Conservation (phyloP, 92 coral and sea anemone species). For the Pocillopora meandrina region DNA sequence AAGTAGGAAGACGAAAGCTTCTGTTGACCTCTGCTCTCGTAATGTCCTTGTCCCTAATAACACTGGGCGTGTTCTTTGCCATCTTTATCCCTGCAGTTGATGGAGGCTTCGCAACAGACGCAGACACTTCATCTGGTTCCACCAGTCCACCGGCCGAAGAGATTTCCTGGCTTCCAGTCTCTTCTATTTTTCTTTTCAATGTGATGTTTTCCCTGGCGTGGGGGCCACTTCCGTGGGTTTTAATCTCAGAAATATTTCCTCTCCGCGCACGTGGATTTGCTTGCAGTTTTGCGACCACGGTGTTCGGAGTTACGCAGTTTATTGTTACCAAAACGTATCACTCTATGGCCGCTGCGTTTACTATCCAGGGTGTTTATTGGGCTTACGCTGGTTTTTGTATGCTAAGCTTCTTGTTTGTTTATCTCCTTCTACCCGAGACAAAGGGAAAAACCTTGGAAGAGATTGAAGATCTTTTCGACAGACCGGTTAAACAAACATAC, state of each 20-base stretch:
- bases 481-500: no score
- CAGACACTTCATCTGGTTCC: slow-evolving; percentile 25
- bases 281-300: slow-evolving; percentile 76
- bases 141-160: slow-evolving; percentile 54
- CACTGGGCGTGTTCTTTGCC: slow-evolving; percentile 76
- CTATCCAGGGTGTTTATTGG: slow-evolving; percentile 80
- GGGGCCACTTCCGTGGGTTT: slow-evolving; percentile 98
- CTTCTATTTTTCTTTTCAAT: slow-evolving; percentile 59
- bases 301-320: slow-evolving; percentile 72
- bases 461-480: slow-evolving; percentile 64
- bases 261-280: slow-evolving; percentile 87
- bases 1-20: slow-evolving; percentile 79
- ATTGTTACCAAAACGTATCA: slow-evolving; percentile 70
- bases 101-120: neutral
- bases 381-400: slow-evolving; percentile 75
- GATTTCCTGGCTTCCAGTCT: slow-evolving; percentile 78
- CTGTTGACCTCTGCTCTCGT: slow-evolving; percentile 67
- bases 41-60: slow-evolving; percentile 67
- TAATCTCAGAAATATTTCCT: slow-evolving; percentile 91
- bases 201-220: slow-evolving; percentile 75
- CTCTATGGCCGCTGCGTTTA: slow-evolving; percentile 52
- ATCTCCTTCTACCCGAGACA: slow-evolving; percentile 83
- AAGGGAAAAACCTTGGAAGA: slow-evolving; percentile 91
- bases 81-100: slow-evolving; percentile 36
- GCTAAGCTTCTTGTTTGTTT: slow-evolving; percentile 72